Evolutionary conservation across 53 echinoderm and acorn worm species (phyloP).

Genomic region (Echinarachnius parma): DNA sequence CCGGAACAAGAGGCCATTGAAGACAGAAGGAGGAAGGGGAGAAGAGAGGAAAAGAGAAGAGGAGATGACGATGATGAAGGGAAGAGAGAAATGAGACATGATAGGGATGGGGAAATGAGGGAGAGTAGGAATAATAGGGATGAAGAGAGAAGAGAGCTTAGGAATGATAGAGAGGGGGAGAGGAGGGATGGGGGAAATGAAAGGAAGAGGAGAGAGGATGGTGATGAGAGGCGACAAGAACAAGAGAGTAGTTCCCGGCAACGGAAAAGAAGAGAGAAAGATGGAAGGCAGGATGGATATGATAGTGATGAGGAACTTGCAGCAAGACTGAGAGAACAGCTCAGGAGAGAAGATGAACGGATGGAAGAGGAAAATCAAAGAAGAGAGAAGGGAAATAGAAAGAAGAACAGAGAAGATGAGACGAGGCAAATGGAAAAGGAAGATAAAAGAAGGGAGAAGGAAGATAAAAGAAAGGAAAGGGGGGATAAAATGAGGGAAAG

Average conservation of each 20-base stretch:
- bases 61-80: background rate
- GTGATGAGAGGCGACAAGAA: background rate
- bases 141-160: background rate
- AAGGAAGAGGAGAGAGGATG: constrained; percentile 9
- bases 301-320: constrained; percentile 36
- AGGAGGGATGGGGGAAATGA: background rate
- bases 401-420: constrained; percentile 1
- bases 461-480: background rate
- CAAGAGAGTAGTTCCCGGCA: background rate
- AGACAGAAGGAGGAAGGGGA: background rate
- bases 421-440: background rate
- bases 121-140: constrained; percentile 2
- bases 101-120: background rate
- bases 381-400: background rate
- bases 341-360: constrained; percentile 12
- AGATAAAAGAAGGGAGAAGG: background rate
- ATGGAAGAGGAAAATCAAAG: constrained; percentile 12
- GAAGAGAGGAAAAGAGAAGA: constrained; percentile 1
- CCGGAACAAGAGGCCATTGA: background rate
- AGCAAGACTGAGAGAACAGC: constrained; percentile 4
- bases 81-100: constrained; percentile 8
- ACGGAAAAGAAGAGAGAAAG: background rate
- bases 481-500: constrained; percentile 10
- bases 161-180: constrained; percentile 20
- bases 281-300: constrained; percentile 4